Evolutionary conservation across 2,797 vertebrate genomes (phyloP).

Genomic region (Enteromius afrohamiltoni): DNA sequence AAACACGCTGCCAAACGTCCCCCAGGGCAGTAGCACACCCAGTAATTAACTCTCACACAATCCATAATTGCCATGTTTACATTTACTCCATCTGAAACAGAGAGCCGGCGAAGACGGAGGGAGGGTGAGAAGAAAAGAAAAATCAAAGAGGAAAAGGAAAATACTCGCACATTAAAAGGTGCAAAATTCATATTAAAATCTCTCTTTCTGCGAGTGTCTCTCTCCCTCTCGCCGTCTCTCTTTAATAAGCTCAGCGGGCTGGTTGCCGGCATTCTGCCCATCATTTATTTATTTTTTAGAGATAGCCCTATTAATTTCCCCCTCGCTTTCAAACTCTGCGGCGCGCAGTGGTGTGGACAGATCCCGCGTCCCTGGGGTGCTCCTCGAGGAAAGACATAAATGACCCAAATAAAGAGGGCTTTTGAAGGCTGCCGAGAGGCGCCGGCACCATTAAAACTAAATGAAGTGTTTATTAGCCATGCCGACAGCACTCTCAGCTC

Average conservation of each 20-base stretch:
- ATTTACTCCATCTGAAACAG: slow-evolving; percentile 69
- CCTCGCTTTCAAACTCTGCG: slow-evolving; percentile 74
- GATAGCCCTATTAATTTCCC: slow-evolving; percentile 87
- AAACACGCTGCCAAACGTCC: slow-evolving; percentile 79
- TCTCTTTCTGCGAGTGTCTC: slow-evolving; percentile 64
- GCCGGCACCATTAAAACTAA: slow-evolving; percentile 84
- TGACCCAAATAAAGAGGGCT: slow-evolving; percentile 87
- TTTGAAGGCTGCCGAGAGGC: slow-evolving; percentile 82
- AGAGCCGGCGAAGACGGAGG: slow-evolving; percentile 58
- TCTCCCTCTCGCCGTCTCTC: slow-evolving; percentile 61
- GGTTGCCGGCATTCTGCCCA: slow-evolving; percentile 81
- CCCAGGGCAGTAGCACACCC: slow-evolving; percentile 74
- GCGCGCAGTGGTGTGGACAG: slow-evolving; percentile 77
- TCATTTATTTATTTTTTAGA: slow-evolving; percentile 86
- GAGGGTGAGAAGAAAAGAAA: slow-evolving; percentile 50
- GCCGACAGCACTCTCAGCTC: slow-evolving; percentile 82
- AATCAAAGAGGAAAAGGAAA: slow-evolving; percentile 50
- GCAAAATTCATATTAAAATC: slow-evolving; percentile 78
- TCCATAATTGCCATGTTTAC: slow-evolving; percentile 89
- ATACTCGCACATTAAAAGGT: slow-evolving; percentile 74
- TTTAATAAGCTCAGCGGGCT: slow-evolving; percentile 83
- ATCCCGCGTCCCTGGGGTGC: slow-evolving; percentile 79
- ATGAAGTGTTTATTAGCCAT: slow-evolving; percentile 87
- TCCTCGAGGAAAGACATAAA: slow-evolving; percentile 84
- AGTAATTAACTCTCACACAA: slow-evolving; percentile 86